Evolutionary conservation across 1,140 invertebrate genomes (phyloP).

Genomic region (Drosophila serrata): DNA sequence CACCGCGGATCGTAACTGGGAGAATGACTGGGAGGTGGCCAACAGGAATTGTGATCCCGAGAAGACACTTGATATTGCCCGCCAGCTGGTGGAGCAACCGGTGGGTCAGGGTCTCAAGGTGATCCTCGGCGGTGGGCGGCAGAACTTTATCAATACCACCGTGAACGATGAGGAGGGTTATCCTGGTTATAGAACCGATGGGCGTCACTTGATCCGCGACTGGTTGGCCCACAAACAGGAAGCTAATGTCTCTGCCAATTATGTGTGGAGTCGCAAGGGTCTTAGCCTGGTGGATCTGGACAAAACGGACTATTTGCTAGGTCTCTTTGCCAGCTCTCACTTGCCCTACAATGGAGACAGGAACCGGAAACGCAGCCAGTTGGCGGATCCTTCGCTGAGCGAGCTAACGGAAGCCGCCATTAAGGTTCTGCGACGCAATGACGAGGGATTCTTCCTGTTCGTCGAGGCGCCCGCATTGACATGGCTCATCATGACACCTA

Average conservation of each 20-base stretch:
- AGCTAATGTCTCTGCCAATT: slow-evolving; percentile 86
- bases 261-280: slow-evolving; percentile 88
- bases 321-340: slow-evolving; percentile 86
- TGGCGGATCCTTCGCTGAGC: slow-evolving; percentile 89
- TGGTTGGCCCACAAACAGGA: slow-evolving; percentile 87
- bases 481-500: slow-evolving; percentile 94
- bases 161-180: slow-evolving; percentile 89
- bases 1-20: slow-evolving; percentile 91
- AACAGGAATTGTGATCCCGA: slow-evolving; percentile 57
- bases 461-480: slow-evolving; percentile 95
- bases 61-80: slow-evolving; percentile 89
- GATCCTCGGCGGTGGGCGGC: slow-evolving; percentile 90
- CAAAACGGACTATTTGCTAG: slow-evolving; percentile 90
- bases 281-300: slow-evolving; percentile 87
- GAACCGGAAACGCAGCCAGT: slow-evolving; percentile 71
- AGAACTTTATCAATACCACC: slow-evolving; percentile 88
- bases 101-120: slow-evolving; percentile 89
- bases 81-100: slow-evolving; percentile 90
- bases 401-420: slow-evolving; percentile 95
- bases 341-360: slow-evolving; percentile 86
- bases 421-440: slow-evolving; percentile 90
- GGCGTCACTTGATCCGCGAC: slow-evolving; percentile 89
- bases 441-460: slow-evolving; percentile 94
- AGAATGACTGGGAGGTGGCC: slow-evolving; percentile 89
- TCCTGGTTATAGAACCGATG: slow-evolving; percentile 87